A percentile compares a stretch with the other conserved stretches of the same genome.
phyloP scores from a whole-genome alignment of 2,888 invertebrate species.

The Aphodius granarius region DNA sequence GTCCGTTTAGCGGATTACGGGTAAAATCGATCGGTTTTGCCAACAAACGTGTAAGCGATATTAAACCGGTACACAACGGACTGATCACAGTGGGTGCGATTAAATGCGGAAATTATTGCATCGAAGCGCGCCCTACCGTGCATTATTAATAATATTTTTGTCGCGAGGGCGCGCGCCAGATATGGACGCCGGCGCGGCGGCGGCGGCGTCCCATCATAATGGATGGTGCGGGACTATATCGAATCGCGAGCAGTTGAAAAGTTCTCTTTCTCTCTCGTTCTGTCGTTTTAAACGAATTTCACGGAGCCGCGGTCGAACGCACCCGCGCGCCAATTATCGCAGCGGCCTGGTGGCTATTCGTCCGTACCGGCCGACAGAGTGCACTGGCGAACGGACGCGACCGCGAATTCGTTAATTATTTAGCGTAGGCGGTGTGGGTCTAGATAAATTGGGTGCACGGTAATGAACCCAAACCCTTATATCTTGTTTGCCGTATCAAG shows the following conservation, averaged over 20 bases:
- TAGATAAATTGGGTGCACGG: not conserved
- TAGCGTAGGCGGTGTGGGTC: not conserved
- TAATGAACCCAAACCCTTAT: not conserved
- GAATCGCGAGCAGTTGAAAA: slow-evolving; percentile 4
- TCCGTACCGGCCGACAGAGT: not conserved
- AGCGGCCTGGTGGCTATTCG: not conserved
- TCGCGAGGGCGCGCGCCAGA: not conserved
- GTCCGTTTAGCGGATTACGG: not conserved
- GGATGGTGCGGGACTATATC: not conserved
- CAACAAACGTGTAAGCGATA: not conserved
- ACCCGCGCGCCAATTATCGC: slow-evolving; percentile 9
- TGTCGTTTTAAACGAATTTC: slow-evolving; percentile 6
- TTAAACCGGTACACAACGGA: not conserved
- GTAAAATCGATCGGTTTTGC: not conserved
- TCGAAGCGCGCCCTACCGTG: not conserved
- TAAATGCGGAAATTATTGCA: not conserved
- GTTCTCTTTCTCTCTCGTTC: not conserved
- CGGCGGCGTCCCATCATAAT: not conserved
- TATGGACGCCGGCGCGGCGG: not conserved
- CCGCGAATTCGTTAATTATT: not conserved
- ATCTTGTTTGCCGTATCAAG: not conserved
- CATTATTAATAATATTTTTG: slow-evolving; percentile 9
- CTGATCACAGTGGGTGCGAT: not conserved
- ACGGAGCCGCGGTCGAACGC: slow-evolving; percentile 7
- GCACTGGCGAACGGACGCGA: not conserved